Base-by-base conservation (phyloP, 2,888 invertebrate genomes). In the Hetaerina titia region DNA sequence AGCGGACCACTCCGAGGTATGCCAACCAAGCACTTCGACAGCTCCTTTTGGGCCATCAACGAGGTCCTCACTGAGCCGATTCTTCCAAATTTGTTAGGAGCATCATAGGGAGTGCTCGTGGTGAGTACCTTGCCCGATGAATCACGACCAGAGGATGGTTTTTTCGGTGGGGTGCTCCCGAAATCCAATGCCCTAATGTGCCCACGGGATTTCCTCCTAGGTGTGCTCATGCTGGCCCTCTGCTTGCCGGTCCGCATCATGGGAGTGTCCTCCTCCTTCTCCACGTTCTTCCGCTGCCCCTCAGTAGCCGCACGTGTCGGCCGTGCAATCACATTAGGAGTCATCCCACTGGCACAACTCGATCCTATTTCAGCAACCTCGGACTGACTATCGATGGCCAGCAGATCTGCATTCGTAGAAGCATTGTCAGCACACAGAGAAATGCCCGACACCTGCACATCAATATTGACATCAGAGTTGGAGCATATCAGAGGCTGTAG, bases 101-200 rank as follows among this genome's bases (percentile, higher is more conserved):
- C 31, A 2, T 81, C 81, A 31, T 31, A 81, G 11, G 81, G 81
- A 15, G 81, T 81, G 81, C 81, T 81, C 22, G 81, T 81, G 69
- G 69, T n/a, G 9, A 81, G 25, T 31, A 81, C 31, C n/a, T 69
- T 69, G 69, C 0, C n/a, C 1, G 31, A 13, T 6, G 81, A 81
- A 1, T 81, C 81, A 11, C 11, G 13, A 4, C 13, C n/a, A 8
- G 63, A 45, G 90, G 94, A 81, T n/a, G 22, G 17, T 6, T n/a
- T 13, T 15, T 57, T 64, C 5, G 94, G 94, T 13, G 95, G 95
- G 8, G 95, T 95, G 81, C 95, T 95, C 1, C 92, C 92, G 89
- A 95, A 95, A 69, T 95, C 95, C 57, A 95, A 94, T 15, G 95
- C 95, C 64, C 95, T 89, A 13, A 95, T 90, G 69, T 95, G 95